phyloP scores from a whole-genome alignment of 2,888 invertebrate genomes.

The Amiota minor region DNA sequence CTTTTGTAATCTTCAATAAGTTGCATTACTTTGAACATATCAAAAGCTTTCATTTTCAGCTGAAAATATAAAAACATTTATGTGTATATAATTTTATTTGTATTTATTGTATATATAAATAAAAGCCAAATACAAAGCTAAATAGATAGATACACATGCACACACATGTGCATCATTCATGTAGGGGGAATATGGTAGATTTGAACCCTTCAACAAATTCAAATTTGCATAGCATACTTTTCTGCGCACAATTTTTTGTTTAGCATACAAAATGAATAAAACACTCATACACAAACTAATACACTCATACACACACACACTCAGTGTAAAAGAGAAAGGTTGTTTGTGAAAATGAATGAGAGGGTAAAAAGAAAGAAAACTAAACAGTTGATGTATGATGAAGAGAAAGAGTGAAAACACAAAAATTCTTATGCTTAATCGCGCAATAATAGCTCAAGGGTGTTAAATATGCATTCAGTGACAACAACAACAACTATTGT shows the following conservation, averaged over 20 bases:
- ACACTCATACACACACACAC: too few species aligned
- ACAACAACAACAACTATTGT: constrained; percentile 32
- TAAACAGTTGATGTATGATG: not conserved
- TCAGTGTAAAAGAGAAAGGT: too few species aligned
- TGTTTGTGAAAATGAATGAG: not conserved
- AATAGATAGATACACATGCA: not conserved
- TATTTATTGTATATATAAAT: not conserved
- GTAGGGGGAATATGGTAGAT: not conserved
- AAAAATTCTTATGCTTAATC: constrained; percentile 53
- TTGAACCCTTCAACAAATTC: not conserved
- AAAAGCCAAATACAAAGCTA: constrained; percentile 3
- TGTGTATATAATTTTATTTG: too few species aligned
- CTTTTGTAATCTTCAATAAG: too few species aligned
- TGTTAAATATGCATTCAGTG: constrained; percentile 46
- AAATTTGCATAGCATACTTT: constrained; percentile 9
- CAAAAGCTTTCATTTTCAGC: too few species aligned
- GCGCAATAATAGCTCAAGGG: constrained; percentile 55
- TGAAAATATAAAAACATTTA: too few species aligned
- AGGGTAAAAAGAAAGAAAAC: not conserved
- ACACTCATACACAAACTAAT: too few species aligned
- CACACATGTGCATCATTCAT: not conserved
- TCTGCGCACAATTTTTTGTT: not conserved
- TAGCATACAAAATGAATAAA: constrained; percentile 5
- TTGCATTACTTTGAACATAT: too few species aligned
- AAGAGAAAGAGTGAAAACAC: not conserved